phyloP scores from a whole-genome alignment of 1,140 invertebrate genomes.

The Danaus plexippus region DNA sequence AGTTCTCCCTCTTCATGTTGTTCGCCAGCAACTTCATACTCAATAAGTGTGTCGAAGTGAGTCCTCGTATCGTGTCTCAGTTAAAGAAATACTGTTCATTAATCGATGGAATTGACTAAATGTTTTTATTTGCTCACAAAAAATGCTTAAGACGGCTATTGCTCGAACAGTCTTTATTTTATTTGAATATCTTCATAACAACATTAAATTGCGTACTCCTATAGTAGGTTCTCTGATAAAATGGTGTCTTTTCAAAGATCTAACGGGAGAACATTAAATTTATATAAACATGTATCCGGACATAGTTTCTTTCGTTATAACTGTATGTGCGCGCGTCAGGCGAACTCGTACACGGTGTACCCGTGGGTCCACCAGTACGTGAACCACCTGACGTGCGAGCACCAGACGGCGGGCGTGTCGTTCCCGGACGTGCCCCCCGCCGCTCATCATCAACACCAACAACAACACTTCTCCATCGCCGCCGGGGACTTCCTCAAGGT shows the following conservation, averaged over 20 bases:
- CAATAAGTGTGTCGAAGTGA: constrained; percentile 81
- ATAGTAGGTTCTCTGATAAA: too few relatives aligned
- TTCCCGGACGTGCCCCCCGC: constrained; percentile 95
- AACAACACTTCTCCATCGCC: constrained; percentile 90
- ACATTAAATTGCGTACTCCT: too few relatives aligned
- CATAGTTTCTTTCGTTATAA: too few relatives aligned
- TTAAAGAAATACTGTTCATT: background rate
- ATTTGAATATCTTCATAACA: too few relatives aligned
- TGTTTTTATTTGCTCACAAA: background rate
- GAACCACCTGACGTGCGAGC: constrained; percentile 86
- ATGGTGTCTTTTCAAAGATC: too few relatives aligned
- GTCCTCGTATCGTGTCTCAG: constrained; percentile 6
- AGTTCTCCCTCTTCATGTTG: constrained; percentile 98
- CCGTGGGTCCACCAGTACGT: constrained; percentile 96
- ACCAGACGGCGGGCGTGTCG: constrained; percentile 83
- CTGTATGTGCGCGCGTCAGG: constrained; percentile 24
- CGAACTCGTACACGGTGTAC: constrained; percentile 78
- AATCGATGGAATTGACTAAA: too few relatives aligned
- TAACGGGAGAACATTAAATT: too few relatives aligned
- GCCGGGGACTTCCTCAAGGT: constrained; percentile 77
- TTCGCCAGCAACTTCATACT: constrained; percentile 96
- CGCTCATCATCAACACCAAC: constrained; percentile 74
- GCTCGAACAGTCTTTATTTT: too few relatives aligned
- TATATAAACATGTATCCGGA: too few relatives aligned
- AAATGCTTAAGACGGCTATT: too few relatives aligned